phyloP scores from a whole-genome alignment of 2,797 vertebrate species.

The Lepus townsendii region DNA sequence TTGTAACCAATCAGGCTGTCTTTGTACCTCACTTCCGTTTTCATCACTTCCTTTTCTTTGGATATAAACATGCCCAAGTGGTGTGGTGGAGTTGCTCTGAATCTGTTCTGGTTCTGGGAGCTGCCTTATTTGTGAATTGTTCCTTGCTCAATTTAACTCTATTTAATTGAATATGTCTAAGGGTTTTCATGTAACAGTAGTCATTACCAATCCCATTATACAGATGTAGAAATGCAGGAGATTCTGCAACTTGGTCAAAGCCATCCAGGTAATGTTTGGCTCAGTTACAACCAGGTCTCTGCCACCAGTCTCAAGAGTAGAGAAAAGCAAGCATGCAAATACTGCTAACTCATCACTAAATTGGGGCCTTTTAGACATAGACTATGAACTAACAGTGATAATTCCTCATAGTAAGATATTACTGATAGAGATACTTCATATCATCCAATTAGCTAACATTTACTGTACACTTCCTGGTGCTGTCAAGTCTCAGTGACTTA shows the following conservation, averaged over 20 bases:
- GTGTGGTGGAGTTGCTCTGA: not conserved
- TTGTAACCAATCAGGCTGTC: not conserved
- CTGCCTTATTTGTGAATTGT: not conserved
- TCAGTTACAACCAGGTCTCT: not conserved
- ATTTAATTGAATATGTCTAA: not conserved
- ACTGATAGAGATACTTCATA: not conserved
- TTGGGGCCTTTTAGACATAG: not conserved
- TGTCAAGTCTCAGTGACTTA: conserved; percentile 16
- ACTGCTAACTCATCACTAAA: not conserved
- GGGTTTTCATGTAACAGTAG: not conserved
- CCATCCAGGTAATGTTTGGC: not conserved
- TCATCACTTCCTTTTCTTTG: not conserved
- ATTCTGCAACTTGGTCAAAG: not conserved
- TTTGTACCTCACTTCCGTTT: not conserved
- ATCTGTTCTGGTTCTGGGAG: not conserved
- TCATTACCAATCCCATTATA: conserved; percentile 17
- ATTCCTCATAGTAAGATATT: not conserved
- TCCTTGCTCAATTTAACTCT: not conserved
- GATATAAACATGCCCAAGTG: not conserved
- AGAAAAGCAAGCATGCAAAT: not conserved
- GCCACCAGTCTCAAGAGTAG: not conserved
- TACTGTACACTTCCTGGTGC: not conserved
- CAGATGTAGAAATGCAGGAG: not conserved
- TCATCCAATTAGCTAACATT: conserved; percentile 28
- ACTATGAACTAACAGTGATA: conserved; percentile 4